phyloP scores from a whole-genome alignment of 2,888 invertebrate species.

The Adelphocoris suturalis region DNA sequence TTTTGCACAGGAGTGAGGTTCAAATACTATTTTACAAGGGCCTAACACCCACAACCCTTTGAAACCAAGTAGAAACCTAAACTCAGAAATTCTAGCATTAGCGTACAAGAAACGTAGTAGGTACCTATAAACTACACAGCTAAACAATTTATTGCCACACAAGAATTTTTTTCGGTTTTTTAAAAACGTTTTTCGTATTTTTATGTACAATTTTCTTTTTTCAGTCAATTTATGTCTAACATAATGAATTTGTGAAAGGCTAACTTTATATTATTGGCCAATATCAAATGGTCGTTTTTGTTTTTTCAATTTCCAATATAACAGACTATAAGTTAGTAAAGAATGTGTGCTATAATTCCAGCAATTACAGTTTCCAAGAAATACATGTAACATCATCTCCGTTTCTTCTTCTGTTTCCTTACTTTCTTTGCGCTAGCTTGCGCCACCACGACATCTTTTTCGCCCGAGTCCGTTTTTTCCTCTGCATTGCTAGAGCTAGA shows the following conservation, averaged over 20 bases:
- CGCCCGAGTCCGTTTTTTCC: slow-evolving; percentile 75
- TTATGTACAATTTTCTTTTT: slow-evolving; percentile 45
- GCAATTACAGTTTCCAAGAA: slow-evolving; percentile 52
- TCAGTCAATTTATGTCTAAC: slow-evolving; percentile 30
- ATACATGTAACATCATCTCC: slow-evolving; percentile 74
- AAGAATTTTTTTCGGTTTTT: slow-evolving; percentile 4
- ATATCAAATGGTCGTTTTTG: slow-evolving; percentile 8
- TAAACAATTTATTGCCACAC: slow-evolving; percentile 38
- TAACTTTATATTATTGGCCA: slow-evolving; percentile 6
- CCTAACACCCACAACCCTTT: slow-evolving; percentile 21
- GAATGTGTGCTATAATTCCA: slow-evolving; percentile 59
- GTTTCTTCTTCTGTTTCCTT: slow-evolving; percentile 75
- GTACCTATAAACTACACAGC: background rate
- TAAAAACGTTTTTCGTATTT: slow-evolving; percentile 40
- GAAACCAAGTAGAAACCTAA: background rate
- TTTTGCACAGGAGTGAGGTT: slow-evolving; percentile 16
- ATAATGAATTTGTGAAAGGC: background rate
- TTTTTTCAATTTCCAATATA: background rate
- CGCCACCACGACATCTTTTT: slow-evolving; percentile 71
- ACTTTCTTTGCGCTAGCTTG: slow-evolving; percentile 72
- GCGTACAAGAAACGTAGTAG: background rate
- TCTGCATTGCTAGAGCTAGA: slow-evolving; percentile 70
- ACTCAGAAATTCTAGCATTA: slow-evolving; percentile 1
- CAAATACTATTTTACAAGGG: slow-evolving; percentile 25
- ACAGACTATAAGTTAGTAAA: slow-evolving; percentile 24